Base-by-base conservation (phyloP, 2,888 invertebrate genomes). In the Amblyjoppa proteus region DNA sequence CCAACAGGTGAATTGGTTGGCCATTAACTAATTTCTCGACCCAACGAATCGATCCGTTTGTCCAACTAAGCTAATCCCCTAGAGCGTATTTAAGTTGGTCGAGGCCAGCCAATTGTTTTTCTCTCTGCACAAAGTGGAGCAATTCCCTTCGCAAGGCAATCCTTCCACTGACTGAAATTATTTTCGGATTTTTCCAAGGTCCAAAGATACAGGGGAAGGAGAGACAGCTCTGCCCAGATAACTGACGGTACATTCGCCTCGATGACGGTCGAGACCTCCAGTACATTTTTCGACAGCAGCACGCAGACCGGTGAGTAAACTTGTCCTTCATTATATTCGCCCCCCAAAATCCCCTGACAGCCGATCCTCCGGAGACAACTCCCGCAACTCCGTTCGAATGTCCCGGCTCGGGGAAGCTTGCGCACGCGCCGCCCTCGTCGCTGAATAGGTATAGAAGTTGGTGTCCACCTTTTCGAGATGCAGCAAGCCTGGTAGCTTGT, bases 231-330 rank as follows among this genome's bases (percentile, higher is more conserved):
- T 66, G 98, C 98, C 0, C 98, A 98, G 94, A 98, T 98, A 91
- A 96, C 97, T 78, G 98, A 98, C 92, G 98, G 98, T 20, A 98
- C 98, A 38, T 96, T 98, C 88, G 98, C 97, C 45, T 97, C 98
- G 53, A 98, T 98, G 98, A 98, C 98, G 0, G 98, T 98, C 38
- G 98, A 98, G 94, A 98, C 98, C 3, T 97, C 98, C 4, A 98
- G 98, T 94, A 98, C 98, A 0, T 98, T 98, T 94, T 98, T 98
- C 93, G 98, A 98, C 94, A 98, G 97, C 89, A 98, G 98, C 94
- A 98, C 98, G 38, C 98, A 98, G 95, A 98, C 98, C 93, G 98
- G 98, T 98, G 92, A 97, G 97, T 95, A 1, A 34, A 68, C 0
- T 49, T 34, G 58, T 31, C 16, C 20, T 28, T 45, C 9, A 11